Percentiles rank a stretch among this genome's conserved stretches.
Conservation (phyloP, 2,888 invertebrate species). For the Noctuana brunneofusca region DNA sequence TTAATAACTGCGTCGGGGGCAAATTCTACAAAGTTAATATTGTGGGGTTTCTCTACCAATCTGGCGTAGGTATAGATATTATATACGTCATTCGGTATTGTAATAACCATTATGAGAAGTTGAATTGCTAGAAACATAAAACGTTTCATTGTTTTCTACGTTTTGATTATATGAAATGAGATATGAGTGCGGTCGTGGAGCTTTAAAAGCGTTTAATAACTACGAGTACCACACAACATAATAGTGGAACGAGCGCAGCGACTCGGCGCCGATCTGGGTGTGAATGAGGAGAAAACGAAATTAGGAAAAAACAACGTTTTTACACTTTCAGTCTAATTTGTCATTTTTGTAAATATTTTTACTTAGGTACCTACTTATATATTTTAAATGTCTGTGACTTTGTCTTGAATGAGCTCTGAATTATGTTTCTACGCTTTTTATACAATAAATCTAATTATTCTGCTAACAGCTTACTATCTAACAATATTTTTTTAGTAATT, state of each 20-base stretch:
- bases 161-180: slow-evolving; percentile 29
- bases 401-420: no score
- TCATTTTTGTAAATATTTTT: no score
- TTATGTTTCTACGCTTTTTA: no score
- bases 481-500: no score
- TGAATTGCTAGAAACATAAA: slow-evolving; percentile 22
- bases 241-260: slow-evolving; percentile 8
- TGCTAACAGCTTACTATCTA: no score
- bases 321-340: neutral
- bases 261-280: neutral
- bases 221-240: slow-evolving; percentile 23
- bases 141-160: slow-evolving; percentile 16
- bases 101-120: slow-evolving; percentile 18
- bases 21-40: neutral
- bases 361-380: no score
- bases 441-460: no score
- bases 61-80: neutral
- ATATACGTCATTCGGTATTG: neutral
- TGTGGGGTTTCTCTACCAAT: neutral
- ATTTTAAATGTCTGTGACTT: no score
- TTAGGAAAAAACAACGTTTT: slow-evolving; percentile 1
- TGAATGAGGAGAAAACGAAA: slow-evolving; percentile 13
- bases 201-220: slow-evolving; percentile 30
- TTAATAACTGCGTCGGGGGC: neutral
- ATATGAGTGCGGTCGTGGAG: slow-evolving; percentile 26